These are phyloP conservation scores for Oreonectes daqikongensis DNA, from an alignment of 2,797 vertebrate species.

Conservation along the genomic window DNA sequence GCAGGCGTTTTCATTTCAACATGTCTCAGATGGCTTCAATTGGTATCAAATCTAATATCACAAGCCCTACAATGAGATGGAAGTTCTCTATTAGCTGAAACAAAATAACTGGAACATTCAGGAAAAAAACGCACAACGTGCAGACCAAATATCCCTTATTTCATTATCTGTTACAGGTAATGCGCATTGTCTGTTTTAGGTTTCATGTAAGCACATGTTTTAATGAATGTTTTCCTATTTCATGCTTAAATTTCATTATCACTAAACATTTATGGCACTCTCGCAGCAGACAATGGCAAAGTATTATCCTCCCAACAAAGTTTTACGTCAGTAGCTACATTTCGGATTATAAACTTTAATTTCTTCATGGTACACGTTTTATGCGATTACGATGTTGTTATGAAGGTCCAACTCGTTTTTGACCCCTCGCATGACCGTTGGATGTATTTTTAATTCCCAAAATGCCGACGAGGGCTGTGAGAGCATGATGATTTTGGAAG, in stretches of 20 bases:
- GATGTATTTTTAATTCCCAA: slow-evolving; percentile 40
- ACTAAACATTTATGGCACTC: neutral
- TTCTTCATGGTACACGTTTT: neutral
- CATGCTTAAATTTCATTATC: slow-evolving; percentile 3
- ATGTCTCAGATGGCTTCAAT: slow-evolving; percentile 60
- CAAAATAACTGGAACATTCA: slow-evolving; percentile 51
- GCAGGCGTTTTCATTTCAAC: slow-evolving; percentile 57
- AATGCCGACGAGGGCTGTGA: slow-evolving; percentile 23
- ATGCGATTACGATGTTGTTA: slow-evolving; percentile 5
- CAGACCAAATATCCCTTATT: slow-evolving; percentile 27
- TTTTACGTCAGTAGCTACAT: neutral
- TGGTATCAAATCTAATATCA: slow-evolving; percentile 65
- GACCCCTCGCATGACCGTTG: neutral
- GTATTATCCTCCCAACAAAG: neutral
- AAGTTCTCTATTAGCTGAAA: slow-evolving; percentile 58
- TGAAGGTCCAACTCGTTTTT: neutral
- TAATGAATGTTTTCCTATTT: no score
- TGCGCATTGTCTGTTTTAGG: slow-evolving; percentile 24
- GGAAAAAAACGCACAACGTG: slow-evolving; percentile 23
- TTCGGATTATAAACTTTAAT: neutral
- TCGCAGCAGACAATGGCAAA: neutral
- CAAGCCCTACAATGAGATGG: slow-evolving; percentile 52
- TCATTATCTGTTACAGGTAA: slow-evolving; percentile 9
- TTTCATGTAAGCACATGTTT: no score
- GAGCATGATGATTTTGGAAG: slow-evolving; percentile 49